phyloP scores from a whole-genome alignment of 2,888 invertebrate genomes.

The Chironomus riparius region DNA sequence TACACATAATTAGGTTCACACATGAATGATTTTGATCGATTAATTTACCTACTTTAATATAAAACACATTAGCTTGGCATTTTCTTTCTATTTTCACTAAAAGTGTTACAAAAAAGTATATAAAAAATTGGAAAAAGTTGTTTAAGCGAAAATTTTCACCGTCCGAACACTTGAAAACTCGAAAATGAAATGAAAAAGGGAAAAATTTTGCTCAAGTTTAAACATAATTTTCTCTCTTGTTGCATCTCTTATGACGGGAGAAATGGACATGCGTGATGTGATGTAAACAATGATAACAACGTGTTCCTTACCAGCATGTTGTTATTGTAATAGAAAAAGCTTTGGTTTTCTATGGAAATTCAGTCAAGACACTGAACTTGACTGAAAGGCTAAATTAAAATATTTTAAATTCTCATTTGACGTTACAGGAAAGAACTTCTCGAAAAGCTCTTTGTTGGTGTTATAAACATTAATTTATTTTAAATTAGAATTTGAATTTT shows the following conservation, averaged over 20 bases:
- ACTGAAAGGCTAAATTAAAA: background rate
- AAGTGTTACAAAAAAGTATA: too few relatives aligned
- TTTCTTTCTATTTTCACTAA: background rate
- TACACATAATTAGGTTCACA: too few relatives aligned
- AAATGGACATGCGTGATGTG: constrained; percentile 3
- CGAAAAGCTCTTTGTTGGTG: too few relatives aligned
- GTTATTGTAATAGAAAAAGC: background rate
- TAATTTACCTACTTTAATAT: background rate
- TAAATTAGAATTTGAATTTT: too few relatives aligned
- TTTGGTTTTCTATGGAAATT: background rate
- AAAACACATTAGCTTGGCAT: background rate
- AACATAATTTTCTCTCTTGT: background rate
- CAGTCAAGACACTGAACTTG: background rate
- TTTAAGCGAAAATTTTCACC: background rate
- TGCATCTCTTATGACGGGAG: constrained; percentile 2
- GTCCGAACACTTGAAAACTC: background rate
- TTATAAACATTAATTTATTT: too few relatives aligned
- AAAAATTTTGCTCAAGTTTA: background rate
- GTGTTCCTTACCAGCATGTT: background rate
- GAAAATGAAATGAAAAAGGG: background rate
- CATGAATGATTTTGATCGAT: background rate
- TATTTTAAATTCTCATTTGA: background rate
- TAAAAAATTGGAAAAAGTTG: background rate
- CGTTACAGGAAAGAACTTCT: background rate
- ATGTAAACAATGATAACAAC: constrained; percentile 20